Evolutionary conservation across 2,797 vertebrate species (phyloP).

Genomic region (Bradypodion pumilum): DNA sequence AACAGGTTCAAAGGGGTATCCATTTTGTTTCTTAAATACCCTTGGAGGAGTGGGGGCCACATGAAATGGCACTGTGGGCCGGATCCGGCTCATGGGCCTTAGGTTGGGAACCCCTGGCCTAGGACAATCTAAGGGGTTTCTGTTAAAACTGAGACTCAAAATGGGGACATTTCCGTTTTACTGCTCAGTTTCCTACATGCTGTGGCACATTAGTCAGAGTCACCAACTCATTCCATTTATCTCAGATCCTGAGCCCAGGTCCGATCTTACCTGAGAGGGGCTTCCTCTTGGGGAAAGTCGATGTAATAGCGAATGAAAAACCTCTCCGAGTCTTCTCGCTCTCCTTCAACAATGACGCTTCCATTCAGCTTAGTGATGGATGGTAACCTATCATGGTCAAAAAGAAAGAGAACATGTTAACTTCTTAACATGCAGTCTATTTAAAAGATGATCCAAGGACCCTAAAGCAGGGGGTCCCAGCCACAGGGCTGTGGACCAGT

Average conservation of each 20-base stretch:
- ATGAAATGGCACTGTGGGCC: no score
- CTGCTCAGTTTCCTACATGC: background rate
- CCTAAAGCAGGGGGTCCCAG: no score
- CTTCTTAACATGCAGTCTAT: background rate
- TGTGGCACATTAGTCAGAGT: background rate
- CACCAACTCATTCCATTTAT: background rate
- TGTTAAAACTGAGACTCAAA: background rate
- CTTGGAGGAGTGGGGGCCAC: no score
- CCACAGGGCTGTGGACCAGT: no score
- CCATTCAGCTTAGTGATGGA: constrained; percentile 91
- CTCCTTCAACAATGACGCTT: constrained; percentile 85
- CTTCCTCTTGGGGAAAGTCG: constrained; percentile 85
- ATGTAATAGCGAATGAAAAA: constrained; percentile 94
- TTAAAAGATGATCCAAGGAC: no score
- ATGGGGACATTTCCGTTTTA: background rate
- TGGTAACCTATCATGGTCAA: constrained; percentile 83
- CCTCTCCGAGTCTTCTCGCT: constrained; percentile 95
- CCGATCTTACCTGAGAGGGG: constrained; percentile 86
- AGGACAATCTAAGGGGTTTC: background rate
- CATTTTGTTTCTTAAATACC: no score
- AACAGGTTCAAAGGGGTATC: no score
- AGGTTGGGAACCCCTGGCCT: no score
- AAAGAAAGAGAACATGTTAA: constrained; percentile 38
- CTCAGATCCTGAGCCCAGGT: background rate
- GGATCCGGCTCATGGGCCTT: no score